phyloP scores from a whole-genome alignment of 2,113 vertebrate genomes.

The Pica pica region DNA sequence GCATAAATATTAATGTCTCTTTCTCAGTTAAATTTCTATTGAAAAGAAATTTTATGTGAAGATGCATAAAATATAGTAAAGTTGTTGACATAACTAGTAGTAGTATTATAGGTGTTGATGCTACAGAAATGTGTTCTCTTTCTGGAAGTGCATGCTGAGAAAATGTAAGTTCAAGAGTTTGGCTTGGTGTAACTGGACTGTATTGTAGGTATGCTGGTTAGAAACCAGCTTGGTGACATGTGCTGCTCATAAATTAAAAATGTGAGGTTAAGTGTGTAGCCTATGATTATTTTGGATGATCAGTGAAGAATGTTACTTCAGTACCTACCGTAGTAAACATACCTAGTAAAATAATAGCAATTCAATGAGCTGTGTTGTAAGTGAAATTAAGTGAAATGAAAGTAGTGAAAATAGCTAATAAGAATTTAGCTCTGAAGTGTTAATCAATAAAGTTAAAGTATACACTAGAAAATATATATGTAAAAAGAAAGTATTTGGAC shows the following conservation, averaged over 20 bases:
- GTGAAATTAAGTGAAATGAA: not conserved
- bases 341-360: not conserved
- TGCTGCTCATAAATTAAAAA: not conserved
- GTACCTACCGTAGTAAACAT: not conserved
- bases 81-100: not conserved
- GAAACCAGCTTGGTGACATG: not conserved
- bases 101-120: not conserved
- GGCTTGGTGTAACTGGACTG: not conserved
- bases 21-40: not conserved
- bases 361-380: not conserved
- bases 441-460: not conserved
- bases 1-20: not conserved
- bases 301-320: not conserved
- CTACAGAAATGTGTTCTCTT: not conserved
- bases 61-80: not conserved
- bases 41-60: not conserved
- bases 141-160: not conserved
- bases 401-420: not conserved
- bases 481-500: not conserved
- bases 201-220: not conserved
- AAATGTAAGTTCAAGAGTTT: not conserved
- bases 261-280: not conserved
- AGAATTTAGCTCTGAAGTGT: not conserved
- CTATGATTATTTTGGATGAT: not conserved
- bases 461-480: not conserved